Conservation (phyloP, 2,113 vertebrate genomes). For the Eublepharis macularius region DNA sequence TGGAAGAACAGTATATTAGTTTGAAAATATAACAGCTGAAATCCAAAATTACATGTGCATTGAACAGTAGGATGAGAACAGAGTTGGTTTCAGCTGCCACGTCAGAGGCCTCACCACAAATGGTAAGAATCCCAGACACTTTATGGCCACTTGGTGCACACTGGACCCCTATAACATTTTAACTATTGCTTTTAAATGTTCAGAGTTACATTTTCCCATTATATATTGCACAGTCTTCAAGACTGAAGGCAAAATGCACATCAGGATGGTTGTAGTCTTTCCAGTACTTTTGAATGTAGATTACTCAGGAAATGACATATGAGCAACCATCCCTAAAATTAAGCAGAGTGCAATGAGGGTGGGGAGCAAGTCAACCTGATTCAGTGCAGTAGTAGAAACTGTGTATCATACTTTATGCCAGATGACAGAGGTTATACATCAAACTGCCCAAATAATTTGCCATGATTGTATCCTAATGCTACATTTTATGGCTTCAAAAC, state of each 20-base stretch:
- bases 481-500: neutral
- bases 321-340: neutral
- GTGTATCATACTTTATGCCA: neutral
- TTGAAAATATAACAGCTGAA: neutral
- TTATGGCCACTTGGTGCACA: constrained; percentile 26
- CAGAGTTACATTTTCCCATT: constrained; percentile 19
- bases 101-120: constrained; percentile 28
- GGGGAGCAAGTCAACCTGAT: neutral
- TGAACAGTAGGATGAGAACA: neutral
- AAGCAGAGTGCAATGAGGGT: neutral
- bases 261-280: too few species aligned
- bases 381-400: neutral
- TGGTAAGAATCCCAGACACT: neutral
- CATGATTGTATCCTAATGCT: neutral
- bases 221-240: neutral
- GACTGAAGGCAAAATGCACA: too few species aligned
- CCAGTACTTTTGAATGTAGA: neutral
- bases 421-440: neutral
- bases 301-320: neutral
- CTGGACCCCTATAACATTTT: constrained; percentile 18
- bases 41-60: neutral
- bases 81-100: constrained; percentile 36
- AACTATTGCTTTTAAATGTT: neutral
- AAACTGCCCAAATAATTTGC: neutral
- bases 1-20: neutral